Evolutionary conservation across 2,797 vertebrate genomes (phyloP).

Genomic region (Clarias pachynema): DNA sequence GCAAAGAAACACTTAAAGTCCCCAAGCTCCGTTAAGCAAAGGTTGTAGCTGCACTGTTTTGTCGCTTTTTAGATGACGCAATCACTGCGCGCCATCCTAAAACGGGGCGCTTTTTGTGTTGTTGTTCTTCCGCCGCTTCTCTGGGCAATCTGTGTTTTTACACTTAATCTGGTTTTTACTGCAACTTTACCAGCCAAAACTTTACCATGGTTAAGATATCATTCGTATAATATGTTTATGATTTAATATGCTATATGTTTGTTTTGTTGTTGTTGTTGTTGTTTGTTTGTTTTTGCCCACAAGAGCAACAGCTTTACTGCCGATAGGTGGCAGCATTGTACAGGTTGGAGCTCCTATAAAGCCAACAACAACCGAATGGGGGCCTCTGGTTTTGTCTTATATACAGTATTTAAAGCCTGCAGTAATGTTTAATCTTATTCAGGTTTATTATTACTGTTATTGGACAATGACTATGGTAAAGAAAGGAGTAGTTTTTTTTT

Average conservation of each 20-base stretch:
- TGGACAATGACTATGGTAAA: background rate
- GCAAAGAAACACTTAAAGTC: background rate
- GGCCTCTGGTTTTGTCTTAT: background rate
- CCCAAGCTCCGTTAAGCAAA: conserved; percentile 2
- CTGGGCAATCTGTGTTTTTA: background rate
- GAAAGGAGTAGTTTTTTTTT: background rate
- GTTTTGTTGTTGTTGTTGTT: background rate
- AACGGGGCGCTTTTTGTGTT: background rate
- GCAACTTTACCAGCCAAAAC: background rate
- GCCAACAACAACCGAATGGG: background rate
- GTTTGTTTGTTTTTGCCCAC: background rate
- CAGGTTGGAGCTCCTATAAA: background rate
- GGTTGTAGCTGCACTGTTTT: conserved; percentile 7
- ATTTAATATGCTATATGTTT: background rate
- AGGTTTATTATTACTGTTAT: background rate
- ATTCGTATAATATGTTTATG: background rate
- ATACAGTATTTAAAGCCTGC: background rate
- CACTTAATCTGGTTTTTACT: background rate
- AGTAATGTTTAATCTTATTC: background rate
- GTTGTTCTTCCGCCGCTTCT: background rate
- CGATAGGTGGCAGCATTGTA: conserved; percentile 22
- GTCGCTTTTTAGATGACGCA: conserved; percentile 66
- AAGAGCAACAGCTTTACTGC: too few species aligned
- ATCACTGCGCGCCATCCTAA: background rate
- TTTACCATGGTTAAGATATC: background rate